A percentile compares a stretch with the other conserved stretches of the same genome.
Conservation (phyloP, 2,888 invertebrate genomes). For the Petrolisthes manimaculis region DNA sequence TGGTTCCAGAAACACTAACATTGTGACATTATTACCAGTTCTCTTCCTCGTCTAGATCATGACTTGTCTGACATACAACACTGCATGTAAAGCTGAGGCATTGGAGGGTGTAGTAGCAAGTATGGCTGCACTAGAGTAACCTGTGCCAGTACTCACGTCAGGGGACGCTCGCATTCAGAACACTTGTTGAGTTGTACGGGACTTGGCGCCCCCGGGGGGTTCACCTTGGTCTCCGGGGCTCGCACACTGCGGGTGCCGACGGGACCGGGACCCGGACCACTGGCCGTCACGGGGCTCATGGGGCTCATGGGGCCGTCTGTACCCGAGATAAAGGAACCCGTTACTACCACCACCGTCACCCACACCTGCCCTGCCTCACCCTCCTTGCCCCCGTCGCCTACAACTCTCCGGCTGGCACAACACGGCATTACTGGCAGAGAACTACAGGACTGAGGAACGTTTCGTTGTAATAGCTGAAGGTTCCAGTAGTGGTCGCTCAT, state of each 20-base stretch:
- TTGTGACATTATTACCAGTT: too few relatives aligned
- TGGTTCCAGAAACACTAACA: too few relatives aligned
- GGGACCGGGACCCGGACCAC: slow-evolving; percentile 49
- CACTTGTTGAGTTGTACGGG: slow-evolving; percentile 53
- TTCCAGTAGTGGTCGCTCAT: slow-evolving; percentile 4
- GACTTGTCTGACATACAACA: too few relatives aligned
- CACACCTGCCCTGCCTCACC: slow-evolving; percentile 23
- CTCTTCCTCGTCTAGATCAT: too few relatives aligned
- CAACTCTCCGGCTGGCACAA: slow-evolving; percentile 29
- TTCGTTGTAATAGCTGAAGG: neutral
- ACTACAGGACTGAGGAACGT: slow-evolving; percentile 9
- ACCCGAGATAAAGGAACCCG: slow-evolving; percentile 57
- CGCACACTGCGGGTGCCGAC: slow-evolving; percentile 59
- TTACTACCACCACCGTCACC: slow-evolving; percentile 49
- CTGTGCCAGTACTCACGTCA: slow-evolving; percentile 62
- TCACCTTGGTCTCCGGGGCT: slow-evolving; percentile 60
- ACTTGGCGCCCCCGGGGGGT: slow-evolving; percentile 49
- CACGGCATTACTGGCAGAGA: slow-evolving; percentile 25
- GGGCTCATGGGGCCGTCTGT: slow-evolving; percentile 52
- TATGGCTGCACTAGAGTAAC: slow-evolving; percentile 34
- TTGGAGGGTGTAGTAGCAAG: slow-evolving; percentile 25
- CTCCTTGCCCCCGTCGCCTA: slow-evolving; percentile 21
- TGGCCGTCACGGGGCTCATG: slow-evolving; percentile 38
- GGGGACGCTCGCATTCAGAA: slow-evolving; percentile 64
- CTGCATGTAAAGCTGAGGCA: too few relatives aligned